A percentile compares a stretch with the other conserved stretches of the same genome.
phyloP scores from a whole-genome alignment of 2,797 vertebrate species.

The Sorex maritimensis region DNA sequence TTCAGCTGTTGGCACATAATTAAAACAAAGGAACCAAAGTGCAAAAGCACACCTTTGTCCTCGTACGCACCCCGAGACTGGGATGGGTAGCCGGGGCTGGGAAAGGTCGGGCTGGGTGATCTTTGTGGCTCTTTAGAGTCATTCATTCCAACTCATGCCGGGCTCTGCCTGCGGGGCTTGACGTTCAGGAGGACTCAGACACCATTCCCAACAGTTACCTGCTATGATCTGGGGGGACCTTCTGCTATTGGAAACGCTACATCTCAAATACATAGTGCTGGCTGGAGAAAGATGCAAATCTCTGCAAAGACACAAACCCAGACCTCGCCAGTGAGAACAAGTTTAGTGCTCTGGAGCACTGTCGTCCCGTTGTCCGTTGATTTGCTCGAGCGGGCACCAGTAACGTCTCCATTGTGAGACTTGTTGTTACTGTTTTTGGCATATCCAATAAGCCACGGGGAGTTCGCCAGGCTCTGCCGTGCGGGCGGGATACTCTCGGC shows the following conservation, averaged over 20 bases:
- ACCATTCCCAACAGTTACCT: not conserved
- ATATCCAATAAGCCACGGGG: no score
- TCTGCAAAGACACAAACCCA: not conserved
- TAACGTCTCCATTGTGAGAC: no score
- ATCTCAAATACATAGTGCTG: not conserved
- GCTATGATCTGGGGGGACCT: not conserved
- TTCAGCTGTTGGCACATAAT: conserved; percentile 36
- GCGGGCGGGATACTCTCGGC: no score
- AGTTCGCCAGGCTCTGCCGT: no score
- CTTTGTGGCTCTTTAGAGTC: not conserved
- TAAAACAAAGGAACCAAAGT: no score
- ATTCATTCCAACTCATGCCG: not conserved
- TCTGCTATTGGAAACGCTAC: not conserved
- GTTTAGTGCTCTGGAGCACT: not conserved
- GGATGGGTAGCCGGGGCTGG: no score
- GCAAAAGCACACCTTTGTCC: not conserved
- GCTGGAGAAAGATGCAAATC: not conserved
- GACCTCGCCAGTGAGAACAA: not conserved
- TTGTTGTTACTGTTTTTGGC: no score
- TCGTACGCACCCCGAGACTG: not conserved
- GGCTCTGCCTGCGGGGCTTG: not conserved
- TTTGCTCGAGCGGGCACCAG: no score
- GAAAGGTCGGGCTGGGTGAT: not conserved
- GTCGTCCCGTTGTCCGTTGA: no score
- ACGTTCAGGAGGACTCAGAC: not conserved